Evolutionary conservation across 2,113 vertebrate species (phyloP).

Genomic region (Tychaedon coryphoeus): DNA sequence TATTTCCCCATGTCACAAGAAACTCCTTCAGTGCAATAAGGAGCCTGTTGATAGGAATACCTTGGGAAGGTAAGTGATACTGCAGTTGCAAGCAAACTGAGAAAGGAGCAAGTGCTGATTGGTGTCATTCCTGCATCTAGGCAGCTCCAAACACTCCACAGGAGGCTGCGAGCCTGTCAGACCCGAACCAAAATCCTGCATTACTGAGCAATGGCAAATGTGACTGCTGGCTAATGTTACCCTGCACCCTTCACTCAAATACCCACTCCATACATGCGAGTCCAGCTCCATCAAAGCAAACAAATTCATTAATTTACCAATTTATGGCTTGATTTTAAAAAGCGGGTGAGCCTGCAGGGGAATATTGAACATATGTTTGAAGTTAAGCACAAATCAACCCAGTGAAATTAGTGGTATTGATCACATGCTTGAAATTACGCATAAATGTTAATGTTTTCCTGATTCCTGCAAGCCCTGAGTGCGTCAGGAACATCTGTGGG

Average conservation of each 20-base stretch:
- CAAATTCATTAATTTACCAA: constrained; percentile 8
- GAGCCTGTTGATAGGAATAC: not conserved
- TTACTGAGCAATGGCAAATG: not conserved
- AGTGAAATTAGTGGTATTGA: not conserved
- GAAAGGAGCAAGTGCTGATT: not conserved
- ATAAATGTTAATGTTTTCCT: not conserved
- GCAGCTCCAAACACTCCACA: not conserved
- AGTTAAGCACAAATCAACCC: not conserved
- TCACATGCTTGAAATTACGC: not conserved
- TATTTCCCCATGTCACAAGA: not conserved
- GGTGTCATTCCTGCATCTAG: not conserved
- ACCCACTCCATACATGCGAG: not conserved
- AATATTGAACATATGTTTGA: not conserved
- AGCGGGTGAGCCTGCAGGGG: not conserved
- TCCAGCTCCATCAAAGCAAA: constrained; percentile 4
- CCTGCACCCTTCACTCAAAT: not conserved
- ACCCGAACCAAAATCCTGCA: not conserved
- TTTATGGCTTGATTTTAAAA: constrained; percentile 12
- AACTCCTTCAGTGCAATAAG: not conserved
- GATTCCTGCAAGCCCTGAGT: not conserved
- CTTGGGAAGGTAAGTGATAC: not conserved
- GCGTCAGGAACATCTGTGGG: not conserved
- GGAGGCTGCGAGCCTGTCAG: not conserved
- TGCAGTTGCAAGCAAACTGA: not conserved
- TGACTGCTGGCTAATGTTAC: not conserved